These are phyloP conservation scores for Dasypogon diadema DNA, from an alignment of 2,888 invertebrate genomes.

Conservation along the genomic window DNA sequence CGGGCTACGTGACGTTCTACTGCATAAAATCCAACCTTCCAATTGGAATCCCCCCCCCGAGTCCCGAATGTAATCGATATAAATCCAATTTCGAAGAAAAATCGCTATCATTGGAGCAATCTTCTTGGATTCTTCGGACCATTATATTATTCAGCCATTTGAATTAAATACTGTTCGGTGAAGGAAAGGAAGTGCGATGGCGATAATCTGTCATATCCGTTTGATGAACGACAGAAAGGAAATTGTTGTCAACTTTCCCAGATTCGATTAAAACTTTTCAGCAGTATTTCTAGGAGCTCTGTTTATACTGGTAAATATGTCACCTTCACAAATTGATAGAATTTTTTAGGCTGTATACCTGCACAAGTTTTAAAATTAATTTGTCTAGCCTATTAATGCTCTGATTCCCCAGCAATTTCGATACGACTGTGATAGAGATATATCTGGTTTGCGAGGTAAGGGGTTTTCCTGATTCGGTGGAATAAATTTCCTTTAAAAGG, in stretches of 20 bases:
- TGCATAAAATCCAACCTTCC: not conserved
- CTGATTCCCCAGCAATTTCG: not conserved
- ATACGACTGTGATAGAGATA: not conserved
- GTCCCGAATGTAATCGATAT: conserved; percentile 1
- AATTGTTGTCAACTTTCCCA: conserved; percentile 36
- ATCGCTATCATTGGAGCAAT: not conserved
- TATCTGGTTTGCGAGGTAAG: not conserved
- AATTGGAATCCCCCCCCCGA: not conserved
- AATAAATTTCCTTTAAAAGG: not conserved
- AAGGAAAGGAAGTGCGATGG: conserved; percentile 34
- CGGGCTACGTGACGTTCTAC: not conserved
- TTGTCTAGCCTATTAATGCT: not conserved
- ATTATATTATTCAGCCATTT: conserved; percentile 25
- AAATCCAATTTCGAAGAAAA: conserved; percentile 31
- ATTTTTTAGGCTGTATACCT: not conserved
- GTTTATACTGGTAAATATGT: not conserved
- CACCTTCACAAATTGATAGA: not conserved
- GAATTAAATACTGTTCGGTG: conserved; percentile 26
- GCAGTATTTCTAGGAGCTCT: not conserved
- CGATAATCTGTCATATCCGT: conserved; percentile 42
- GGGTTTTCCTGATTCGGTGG: not conserved
- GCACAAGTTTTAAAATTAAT: not conserved
- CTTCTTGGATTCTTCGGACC: not conserved
- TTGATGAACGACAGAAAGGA: conserved; percentile 33
- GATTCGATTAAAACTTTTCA: conserved; percentile 38